A percentile compares a stretch with the other conserved stretches of the same genome.
phyloP scores from a whole-genome alignment of 1,140 invertebrate species.

The Halyomorpha halys region DNA sequence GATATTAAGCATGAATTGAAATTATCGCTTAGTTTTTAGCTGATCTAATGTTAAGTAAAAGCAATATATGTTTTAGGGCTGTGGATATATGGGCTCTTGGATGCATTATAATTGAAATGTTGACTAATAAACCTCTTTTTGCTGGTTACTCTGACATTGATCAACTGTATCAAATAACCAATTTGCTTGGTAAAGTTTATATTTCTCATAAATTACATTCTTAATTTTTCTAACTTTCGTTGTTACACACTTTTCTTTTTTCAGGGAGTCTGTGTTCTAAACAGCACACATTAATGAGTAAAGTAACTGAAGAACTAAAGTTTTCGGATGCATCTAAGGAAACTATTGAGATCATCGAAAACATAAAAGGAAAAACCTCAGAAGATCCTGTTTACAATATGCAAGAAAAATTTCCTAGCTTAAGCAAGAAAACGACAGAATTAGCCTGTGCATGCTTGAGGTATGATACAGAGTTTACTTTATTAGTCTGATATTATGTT shows the following conservation, averaged over 20 bases:
- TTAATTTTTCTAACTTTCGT: not conserved
- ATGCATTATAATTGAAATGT: slow-evolving; percentile 79
- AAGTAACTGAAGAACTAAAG: slow-evolving; percentile 42
- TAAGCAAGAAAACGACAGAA: slow-evolving; percentile 42
- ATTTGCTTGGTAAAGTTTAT: slow-evolving; percentile 48
- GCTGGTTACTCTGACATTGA: slow-evolving; percentile 86
- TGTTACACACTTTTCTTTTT: not conserved
- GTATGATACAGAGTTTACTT: too few relatives aligned
- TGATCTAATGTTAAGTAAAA: too few relatives aligned
- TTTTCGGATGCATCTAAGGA: slow-evolving; percentile 36
- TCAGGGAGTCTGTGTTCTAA: slow-evolving; percentile 33
- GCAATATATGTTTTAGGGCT: slow-evolving; percentile 37
- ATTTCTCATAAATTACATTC: not conserved
- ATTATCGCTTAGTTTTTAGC: too few relatives aligned
- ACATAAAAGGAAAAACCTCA: slow-evolving; percentile 6
- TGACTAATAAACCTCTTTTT: slow-evolving; percentile 73
- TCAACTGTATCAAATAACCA: slow-evolving; percentile 73
- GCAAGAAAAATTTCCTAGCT: slow-evolving; percentile 40
- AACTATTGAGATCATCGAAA: slow-evolving; percentile 31
- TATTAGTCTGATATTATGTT: too few relatives aligned
- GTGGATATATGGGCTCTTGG: slow-evolving; percentile 85
- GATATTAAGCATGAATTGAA: too few relatives aligned
- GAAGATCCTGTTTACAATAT: slow-evolving; percentile 37
- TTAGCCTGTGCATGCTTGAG: slow-evolving; percentile 46
- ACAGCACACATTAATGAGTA: slow-evolving; percentile 52